These are phyloP conservation scores for Metellina segmentata DNA, from an alignment of 2,888 invertebrate species.

Conservation along the genomic window DNA sequence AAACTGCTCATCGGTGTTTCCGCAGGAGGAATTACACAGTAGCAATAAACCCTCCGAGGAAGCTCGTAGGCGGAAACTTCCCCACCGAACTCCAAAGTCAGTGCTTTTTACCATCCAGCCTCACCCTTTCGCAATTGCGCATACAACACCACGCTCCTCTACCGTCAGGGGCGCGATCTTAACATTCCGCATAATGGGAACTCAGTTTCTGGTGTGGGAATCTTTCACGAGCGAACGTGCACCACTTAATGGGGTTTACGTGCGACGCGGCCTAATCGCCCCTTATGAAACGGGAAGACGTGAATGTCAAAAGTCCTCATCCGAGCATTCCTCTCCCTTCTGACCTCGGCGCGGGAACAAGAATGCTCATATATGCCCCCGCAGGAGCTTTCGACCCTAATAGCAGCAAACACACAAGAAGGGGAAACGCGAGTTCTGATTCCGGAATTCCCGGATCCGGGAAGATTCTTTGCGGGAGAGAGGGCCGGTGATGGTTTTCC, in stretches of 20 bases:
- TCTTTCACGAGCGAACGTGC: slow-evolving; percentile 42
- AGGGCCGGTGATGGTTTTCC: background rate
- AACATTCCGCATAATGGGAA: slow-evolving; percentile 45
- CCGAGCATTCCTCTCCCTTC: slow-evolving; percentile 51
- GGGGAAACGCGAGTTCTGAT: slow-evolving; percentile 22
- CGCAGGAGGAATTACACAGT: background rate
- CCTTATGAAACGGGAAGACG: slow-evolving; percentile 66
- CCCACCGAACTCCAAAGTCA: background rate
- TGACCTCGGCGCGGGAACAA: slow-evolving; percentile 52
- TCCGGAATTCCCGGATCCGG: slow-evolving; percentile 6
- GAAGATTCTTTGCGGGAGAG: background rate
- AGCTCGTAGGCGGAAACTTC: background rate
- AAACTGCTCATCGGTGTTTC: background rate
- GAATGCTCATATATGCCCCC: slow-evolving; percentile 34
- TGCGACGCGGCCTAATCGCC: slow-evolving; percentile 64
- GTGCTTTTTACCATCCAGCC: background rate
- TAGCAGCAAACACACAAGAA: background rate
- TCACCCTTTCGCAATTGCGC: background rate
- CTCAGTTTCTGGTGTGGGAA: slow-evolving; percentile 24
- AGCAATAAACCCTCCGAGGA: background rate
- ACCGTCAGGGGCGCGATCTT: background rate
- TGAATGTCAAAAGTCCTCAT: slow-evolving; percentile 69
- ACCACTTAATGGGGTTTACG: slow-evolving; percentile 69
- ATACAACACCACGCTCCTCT: background rate
- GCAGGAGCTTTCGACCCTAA: background rate